Evolutionary conservation across 35 echinoderm and acorn worm genomes (phyloP), one percentile per base, ranked within the genome.

Genomic region (Chiridota heheva): DNA sequence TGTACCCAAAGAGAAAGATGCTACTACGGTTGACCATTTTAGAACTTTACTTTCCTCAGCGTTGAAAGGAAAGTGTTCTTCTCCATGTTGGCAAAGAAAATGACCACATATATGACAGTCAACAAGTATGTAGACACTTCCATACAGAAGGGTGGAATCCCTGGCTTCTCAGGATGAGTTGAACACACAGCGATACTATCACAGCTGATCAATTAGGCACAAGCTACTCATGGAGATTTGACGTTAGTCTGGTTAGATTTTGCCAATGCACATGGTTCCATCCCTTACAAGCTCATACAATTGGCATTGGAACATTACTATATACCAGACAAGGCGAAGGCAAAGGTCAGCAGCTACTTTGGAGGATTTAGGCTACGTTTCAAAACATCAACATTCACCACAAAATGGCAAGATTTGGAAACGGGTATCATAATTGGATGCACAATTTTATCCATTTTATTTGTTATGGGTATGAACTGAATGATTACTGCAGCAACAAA

Each of bases 231-330:
- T 12, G 48, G 48, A 12, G 48, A 53, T n/a, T n/a, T 53, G 48
- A 53, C 48, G n/a, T 10, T 53, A 53, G 48, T 53, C n/a, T 53
- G 48, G 48, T n/a, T 53, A n/a, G 48, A 53, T n/a, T n/a, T 53
- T 10, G 48, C 48, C 48, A 53, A 53, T 53, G 48, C 48, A 53
- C n/a, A 53, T 53, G 48, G 48, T 53, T 53, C 48, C 48, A 53
- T 53, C n/a, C 48, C 48, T n/a, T 10, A 53, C n/a, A 53, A 53
- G n/a, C n/a, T n/a, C n/a, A n/a, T n/a, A n/a, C n/a, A n/a, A n/a
- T n/a, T n/a, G n/a, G n/a, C n/a, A n/a, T n/a, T n/a, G n/a, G n/a
- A n/a, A n/a, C n/a, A n/a, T n/a, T n/a, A n/a, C n/a, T n/a, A n/a
- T n/a, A n/a, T n/a, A n/a, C n/a, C n/a, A n/a, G n/a, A n/a, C n/a